These are phyloP conservation scores for Harpegnathos saltator DNA, from an alignment of 1,140 invertebrate species.

Conservation along the genomic window DNA sequence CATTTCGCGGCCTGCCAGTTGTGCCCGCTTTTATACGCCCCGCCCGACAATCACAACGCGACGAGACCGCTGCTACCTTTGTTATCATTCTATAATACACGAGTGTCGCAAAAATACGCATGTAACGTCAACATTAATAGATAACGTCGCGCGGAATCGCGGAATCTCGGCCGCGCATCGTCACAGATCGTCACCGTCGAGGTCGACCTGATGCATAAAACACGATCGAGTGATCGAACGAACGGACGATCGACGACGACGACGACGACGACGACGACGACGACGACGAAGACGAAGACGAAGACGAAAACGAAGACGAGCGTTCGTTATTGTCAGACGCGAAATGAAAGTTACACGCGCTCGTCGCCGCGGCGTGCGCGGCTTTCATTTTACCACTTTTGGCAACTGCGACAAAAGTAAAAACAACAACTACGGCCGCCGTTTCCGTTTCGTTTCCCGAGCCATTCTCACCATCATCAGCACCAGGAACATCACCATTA, in stretches of 20 bases:
- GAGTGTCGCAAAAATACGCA: constrained; percentile 55
- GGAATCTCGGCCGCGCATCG: too few relatives aligned
- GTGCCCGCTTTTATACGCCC: constrained; percentile 61
- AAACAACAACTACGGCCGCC: not conserved
- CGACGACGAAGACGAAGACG: too few relatives aligned
- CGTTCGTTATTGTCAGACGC: not conserved
- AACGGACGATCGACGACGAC: too few relatives aligned
- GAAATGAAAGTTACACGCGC: not conserved
- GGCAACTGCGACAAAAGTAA: too few relatives aligned
- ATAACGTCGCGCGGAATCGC: not conserved
- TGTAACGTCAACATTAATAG: constrained; percentile 1
- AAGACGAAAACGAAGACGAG: too few relatives aligned
- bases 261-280: too few relatives aligned
- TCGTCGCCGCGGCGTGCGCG: too few relatives aligned
- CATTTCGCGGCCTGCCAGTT: constrained; percentile 73
- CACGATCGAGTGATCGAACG: not conserved
- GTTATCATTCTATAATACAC: constrained; percentile 61
- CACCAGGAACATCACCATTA: too few relatives aligned
- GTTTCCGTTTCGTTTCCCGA: constrained; percentile 39
- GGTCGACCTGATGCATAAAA: not conserved
- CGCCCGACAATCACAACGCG: constrained; percentile 52
- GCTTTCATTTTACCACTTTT: not conserved
- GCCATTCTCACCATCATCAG: constrained; percentile 26
- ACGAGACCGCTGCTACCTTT: constrained; percentile 65
- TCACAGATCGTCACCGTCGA: not conserved